Base-by-base conservation (phyloP, 2,113 vertebrate species). In the Sminthopsis crassicaudata region DNA sequence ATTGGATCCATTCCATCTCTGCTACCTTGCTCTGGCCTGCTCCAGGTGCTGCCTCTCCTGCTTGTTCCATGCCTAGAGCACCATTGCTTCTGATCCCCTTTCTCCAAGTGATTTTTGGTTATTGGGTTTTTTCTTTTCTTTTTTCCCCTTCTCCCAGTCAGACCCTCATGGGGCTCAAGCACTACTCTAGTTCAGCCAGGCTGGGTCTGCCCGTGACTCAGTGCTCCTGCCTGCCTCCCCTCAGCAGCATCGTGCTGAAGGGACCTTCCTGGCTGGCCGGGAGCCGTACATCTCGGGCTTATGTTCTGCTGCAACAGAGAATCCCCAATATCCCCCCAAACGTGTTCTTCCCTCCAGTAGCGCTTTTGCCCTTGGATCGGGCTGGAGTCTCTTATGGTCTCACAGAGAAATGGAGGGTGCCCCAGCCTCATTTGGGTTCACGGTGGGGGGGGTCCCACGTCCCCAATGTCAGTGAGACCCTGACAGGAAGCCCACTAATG, bases 401-500 rank as follows among this genome's bases (percentile, higher is more conserved):
- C 9, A 48, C 24, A 19, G 48, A 90, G 89, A 48, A 50, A 90
- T 48, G 51, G 89, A 12, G 11, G 89, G 89, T 27, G 46, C 24
- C 9, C n/a, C 2, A 19, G 16, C n/a, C 67, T 84, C 67, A 42
- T 7, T 42, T 42, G 67, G 6, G 22, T 84, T 84, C 67, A 8
- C 27, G 36, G n/a, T n/a, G n/a, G n/a, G n/a, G n/a, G 67, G n/a
- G 60, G 67, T 0, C 67, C n/a, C 67, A 76, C 8, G 89, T 11
- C 36, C 89, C 89, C 96, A 90, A 25, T 2, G 0, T 2, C 89
- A 96, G 95, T n/a, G 91, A 27, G 76, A 53, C 96, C 93, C 55
- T 92, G 76, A 0, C 53, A 91, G 95, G 93, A 57, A 91, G 0
- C 55, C 46, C 93, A 46, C 50, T 48, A 0, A 92, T 0, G 4